These are phyloP conservation scores for Leptoteleia sp. DNA, from an alignment of 1,140 invertebrate species.

Conservation along the genomic window DNA sequence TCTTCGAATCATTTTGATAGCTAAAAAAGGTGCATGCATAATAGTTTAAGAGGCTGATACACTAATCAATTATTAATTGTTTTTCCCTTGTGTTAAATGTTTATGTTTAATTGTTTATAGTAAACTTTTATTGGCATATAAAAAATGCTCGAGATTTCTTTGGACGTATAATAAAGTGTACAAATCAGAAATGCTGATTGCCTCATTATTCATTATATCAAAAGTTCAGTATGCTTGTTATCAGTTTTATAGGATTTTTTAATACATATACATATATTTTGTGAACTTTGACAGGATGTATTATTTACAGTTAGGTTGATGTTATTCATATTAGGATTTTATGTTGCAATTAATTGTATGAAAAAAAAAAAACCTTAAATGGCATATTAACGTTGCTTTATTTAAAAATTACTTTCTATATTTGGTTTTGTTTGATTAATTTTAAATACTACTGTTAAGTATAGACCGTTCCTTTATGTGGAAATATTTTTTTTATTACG, in stretches of 20 bases:
- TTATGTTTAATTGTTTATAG: not conserved
- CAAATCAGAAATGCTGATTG: constrained; percentile 9
- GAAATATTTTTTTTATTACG: not conserved
- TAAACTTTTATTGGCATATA: not conserved
- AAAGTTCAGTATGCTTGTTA: constrained; percentile 25
- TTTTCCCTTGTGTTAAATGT: not conserved
- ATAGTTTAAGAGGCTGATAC: not conserved
- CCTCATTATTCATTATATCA: constrained; percentile 17
- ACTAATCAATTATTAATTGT: not conserved
- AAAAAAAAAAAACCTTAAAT: constrained; percentile 5
- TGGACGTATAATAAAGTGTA: no score
- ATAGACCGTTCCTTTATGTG: constrained; percentile 11
- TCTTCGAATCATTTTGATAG: constrained; percentile 4
- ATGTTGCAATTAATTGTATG: constrained; percentile 11
- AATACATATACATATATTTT: no score
- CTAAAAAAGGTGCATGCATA: constrained; percentile 1
- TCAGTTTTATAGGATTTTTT: constrained; percentile 29
- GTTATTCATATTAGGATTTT: constrained; percentile 24
- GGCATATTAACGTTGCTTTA: not conserved
- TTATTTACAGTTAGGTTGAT: constrained; percentile 34
- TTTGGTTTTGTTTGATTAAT: constrained; percentile 18
- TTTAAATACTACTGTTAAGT: constrained; percentile 11
- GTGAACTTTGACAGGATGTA: no score
- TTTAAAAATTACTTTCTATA: constrained; percentile 5
- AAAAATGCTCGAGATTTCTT: constrained; percentile 2